Evolutionary conservation across 2,888 invertebrate species (phyloP).

Genomic region (Osmoderma eremita): DNA sequence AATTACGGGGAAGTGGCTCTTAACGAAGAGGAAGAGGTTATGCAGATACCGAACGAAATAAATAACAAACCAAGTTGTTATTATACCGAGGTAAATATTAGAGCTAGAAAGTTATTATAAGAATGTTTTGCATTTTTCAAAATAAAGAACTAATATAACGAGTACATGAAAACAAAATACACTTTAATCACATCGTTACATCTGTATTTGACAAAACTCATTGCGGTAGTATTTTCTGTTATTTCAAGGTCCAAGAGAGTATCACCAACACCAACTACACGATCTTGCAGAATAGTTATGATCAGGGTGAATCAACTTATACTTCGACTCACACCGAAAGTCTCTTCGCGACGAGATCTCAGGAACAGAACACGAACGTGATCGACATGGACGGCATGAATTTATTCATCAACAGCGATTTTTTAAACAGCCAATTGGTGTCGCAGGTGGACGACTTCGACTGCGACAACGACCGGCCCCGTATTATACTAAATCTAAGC

Average conservation of each 20-base stretch:
- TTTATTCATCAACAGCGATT: constrained; percentile 58
- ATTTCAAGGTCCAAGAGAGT: constrained; percentile 30
- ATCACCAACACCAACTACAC: constrained; percentile 42
- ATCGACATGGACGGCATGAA: constrained; percentile 66
- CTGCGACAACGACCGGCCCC: constrained; percentile 53
- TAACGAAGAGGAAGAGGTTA: constrained; percentile 33
- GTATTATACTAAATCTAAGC: constrained; percentile 60
- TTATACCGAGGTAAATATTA: constrained; percentile 29
- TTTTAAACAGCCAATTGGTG: constrained; percentile 56
- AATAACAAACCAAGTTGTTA: constrained; percentile 37
- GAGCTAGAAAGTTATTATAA: no score
- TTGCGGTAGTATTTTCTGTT: not conserved
- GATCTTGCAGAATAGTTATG: constrained; percentile 39
- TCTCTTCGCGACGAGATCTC: constrained; percentile 11
- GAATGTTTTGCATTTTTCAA: no score
- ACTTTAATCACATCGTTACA: no score
- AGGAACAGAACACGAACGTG: constrained; percentile 61
- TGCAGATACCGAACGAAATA: constrained; percentile 6
- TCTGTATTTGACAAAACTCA: not conserved
- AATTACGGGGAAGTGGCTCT: constrained; percentile 22
- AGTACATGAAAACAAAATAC: no score
- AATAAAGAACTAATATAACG: no score
- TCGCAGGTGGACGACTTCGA: constrained; percentile 60
- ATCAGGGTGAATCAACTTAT: constrained; percentile 34
- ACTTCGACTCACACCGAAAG: constrained; percentile 35